Percentiles rank a stretch among this genome's conserved stretches.
Conservation (phyloP, 2,797 vertebrate species). For the Poecilia velifera region DNA sequence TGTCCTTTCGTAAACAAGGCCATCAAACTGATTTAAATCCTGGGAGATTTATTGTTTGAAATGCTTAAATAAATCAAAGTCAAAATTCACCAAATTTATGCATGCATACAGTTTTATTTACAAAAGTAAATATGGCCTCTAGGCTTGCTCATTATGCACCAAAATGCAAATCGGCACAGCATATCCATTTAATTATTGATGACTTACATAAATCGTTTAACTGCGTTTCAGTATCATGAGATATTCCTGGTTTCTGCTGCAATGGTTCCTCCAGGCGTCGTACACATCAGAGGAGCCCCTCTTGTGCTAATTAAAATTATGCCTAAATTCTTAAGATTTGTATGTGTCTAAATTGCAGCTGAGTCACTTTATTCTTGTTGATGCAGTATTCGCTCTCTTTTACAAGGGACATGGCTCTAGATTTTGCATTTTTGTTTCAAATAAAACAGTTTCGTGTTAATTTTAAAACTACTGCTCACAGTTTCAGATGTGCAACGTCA, state of each 20-base stretch:
- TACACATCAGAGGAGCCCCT: slow-evolving; percentile 63
- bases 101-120: slow-evolving; percentile 62
- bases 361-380: slow-evolving; percentile 69
- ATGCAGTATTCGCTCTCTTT: slow-evolving; percentile 58
- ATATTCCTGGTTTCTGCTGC: slow-evolving; percentile 55
- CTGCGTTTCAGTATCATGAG: slow-evolving; percentile 48
- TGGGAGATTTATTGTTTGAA: background rate
- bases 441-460: slow-evolving; percentile 17
- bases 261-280: slow-evolving; percentile 65
- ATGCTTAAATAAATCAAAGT: slow-evolving; percentile 1
- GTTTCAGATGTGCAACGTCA: background rate
- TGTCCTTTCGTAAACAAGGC: slow-evolving; percentile 2
- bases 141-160: slow-evolving; percentile 61
- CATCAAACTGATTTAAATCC: background rate
- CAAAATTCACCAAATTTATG: slow-evolving; percentile 37
- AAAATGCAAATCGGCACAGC: slow-evolving; percentile 61
- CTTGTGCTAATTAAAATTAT: slow-evolving; percentile 72
- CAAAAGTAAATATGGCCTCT: slow-evolving; percentile 70
- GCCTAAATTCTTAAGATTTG: slow-evolving; percentile 69
- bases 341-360: slow-evolving; percentile 67
- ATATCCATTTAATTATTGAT: slow-evolving; percentile 70
- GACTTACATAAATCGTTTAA: slow-evolving; percentile 63
- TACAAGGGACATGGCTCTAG: slow-evolving; percentile 51
- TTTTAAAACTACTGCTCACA: slow-evolving; percentile 8
- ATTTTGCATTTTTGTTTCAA: slow-evolving; percentile 38